Evolutionary conservation across 2,113 vertebrate species (phyloP).

Genomic region (Anolis sagrei): DNA sequence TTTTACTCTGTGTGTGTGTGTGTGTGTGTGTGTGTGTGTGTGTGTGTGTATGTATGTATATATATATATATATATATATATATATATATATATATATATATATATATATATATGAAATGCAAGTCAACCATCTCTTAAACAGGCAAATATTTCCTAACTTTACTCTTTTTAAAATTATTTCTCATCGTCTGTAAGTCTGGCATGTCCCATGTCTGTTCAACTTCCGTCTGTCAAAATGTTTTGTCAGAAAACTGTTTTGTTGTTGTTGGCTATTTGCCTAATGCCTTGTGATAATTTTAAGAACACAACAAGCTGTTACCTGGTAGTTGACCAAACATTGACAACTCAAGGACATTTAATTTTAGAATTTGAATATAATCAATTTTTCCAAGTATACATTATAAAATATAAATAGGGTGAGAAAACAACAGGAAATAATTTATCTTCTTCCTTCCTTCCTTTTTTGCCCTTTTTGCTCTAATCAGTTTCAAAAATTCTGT

Average conservation of each 20-base stretch:
- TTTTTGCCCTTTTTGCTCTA: background rate
- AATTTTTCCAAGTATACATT: background rate
- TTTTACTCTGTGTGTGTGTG: background rate
- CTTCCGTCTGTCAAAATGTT: background rate
- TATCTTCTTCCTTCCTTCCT: too few relatives aligned
- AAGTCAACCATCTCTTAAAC: slow-evolving; percentile 1
- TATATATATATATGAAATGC: background rate
- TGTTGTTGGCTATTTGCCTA: background rate
- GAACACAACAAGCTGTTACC: background rate
- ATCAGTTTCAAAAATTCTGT: background rate
- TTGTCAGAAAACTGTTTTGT: background rate
- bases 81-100: too few relatives aligned
- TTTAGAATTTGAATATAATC: background rate
- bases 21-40: too few relatives aligned
- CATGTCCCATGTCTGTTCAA: background rate
- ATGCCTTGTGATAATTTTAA: background rate
- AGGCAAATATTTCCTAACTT: background rate
- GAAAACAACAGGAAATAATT: background rate
- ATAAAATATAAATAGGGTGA: background rate
- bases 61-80: too few relatives aligned
- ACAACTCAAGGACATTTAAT: background rate
- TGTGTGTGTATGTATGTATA: too few relatives aligned
- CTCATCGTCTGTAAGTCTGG: background rate
- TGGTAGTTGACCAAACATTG: background rate
- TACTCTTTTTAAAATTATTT: background rate